Evolutionary conservation across 2,797 vertebrate genomes (phyloP).

Genomic region (Potorous gilbertii): DNA sequence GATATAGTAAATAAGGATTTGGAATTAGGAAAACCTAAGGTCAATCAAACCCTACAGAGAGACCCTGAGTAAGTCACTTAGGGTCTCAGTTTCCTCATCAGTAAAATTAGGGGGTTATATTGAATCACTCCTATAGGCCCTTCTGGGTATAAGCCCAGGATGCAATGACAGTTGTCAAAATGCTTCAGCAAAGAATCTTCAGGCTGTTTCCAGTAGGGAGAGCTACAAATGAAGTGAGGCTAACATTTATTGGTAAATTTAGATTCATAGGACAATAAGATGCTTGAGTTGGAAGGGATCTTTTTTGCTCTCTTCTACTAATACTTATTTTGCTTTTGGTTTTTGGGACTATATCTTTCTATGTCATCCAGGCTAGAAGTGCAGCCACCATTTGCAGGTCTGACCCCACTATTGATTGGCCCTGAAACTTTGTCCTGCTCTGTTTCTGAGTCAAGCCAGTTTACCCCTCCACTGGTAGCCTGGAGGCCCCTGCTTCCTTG

Average conservation of each 20-base stretch:
- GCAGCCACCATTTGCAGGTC: background rate
- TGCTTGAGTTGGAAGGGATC: background rate
- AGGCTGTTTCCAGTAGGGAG: background rate
- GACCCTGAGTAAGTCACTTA: background rate
- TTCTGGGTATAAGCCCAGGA: background rate
- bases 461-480: background rate
- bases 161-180: background rate
- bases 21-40: background rate
- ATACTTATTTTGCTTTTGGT: background rate
- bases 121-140: background rate
- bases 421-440: background rate
- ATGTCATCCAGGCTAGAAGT: background rate
- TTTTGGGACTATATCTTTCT: background rate
- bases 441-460: background rate
- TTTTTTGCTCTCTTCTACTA: background rate
- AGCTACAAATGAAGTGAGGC: background rate
- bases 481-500: rapidly evolving
- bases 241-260: background rate
- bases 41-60: background rate
- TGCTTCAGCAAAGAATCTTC: background rate
- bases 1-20: background rate
- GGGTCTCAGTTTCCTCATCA: background rate
- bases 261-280: background rate
- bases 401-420: background rate
- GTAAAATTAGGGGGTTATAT: background rate